Evolutionary conservation across 53 echinoderm and acorn worm species (phyloP), one percentile per base, ranked within the genome.

Genomic region (Henricia sp.): DNA sequence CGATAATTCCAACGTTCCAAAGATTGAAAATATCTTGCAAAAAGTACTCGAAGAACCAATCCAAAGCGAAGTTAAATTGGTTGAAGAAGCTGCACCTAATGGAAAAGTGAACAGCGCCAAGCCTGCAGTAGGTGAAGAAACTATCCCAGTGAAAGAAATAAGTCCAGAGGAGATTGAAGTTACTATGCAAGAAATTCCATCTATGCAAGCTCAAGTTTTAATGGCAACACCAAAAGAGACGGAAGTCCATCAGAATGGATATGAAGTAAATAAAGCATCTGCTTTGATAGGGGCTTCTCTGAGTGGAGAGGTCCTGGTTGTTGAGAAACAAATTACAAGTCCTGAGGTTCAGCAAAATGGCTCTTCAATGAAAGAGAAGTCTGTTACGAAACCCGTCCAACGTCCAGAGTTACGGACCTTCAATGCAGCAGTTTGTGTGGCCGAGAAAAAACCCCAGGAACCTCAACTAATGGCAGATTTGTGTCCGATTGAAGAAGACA

Each of bases 401-500:
- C n/a, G n/a, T 28, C 16, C 67, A 38, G 76, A 76, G 57, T 59
- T 76, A 11, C 76, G 76, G 4, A 39, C 56, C 19, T 40, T 42
- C 8, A 76, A 19, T 59, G 76, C 76, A 24, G 57, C 17, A 40
- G 76, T 76, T 40, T 28, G 59, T 59, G 23, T 59, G 6, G 10
- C 59, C 40, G 76, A 70, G 21, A 30, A 58, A 42, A 57, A 76
- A 28, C 41, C 59, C 4, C 39, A 57, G 39, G 76, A 59, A 42
- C 76, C 40, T 9, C 24, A 76, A 54, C 59, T 76, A 4, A 58
- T 76, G 76, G 76, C 57, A 76, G 76, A 76, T 41, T 41, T 76
- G 41, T 27, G 25, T 40, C 76, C 76, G 19, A 3, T 76, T 19
- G 29, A 21, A 20, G 35, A 67, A 24, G 73, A 73, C 13, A 37